Evolutionary conservation across 2,888 invertebrate genomes (phyloP).

Genomic region (Caenorhabditis imperialis): DNA sequence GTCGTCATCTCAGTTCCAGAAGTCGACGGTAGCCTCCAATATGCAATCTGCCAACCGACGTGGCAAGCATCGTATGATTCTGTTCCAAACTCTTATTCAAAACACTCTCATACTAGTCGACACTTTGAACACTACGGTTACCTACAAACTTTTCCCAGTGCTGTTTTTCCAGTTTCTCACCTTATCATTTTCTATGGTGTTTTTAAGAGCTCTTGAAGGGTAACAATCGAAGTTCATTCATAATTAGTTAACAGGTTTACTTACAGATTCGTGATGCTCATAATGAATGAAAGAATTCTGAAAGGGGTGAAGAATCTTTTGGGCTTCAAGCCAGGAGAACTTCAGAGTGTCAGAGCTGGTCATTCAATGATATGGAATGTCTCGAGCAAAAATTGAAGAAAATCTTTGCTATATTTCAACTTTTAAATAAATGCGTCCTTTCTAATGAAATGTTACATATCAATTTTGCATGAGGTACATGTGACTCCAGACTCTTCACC

Average conservation of each 20-base stretch:
- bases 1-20: conserved; percentile 29
- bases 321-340: conserved; percentile 4
- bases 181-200: conserved; percentile 42
- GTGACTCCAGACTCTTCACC: too few relatives aligned
- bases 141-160: conserved; percentile 29
- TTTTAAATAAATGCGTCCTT: too few relatives aligned
- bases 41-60: conserved; percentile 11
- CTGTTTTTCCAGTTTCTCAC: conserved; percentile 38
- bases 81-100: conserved; percentile 39
- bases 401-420: too few relatives aligned
- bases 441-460: too few relatives aligned
- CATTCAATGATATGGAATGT: conserved; percentile 32
- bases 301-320: conserved; percentile 13
- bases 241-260: too few relatives aligned
- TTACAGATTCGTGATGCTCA: conserved; percentile 42
- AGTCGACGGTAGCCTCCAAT: conserved; percentile 6
- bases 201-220: conserved; percentile 37
- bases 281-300: conserved; percentile 29
- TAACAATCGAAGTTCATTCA: not conserved
- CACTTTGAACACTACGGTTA: conserved; percentile 37
- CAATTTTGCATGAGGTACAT: too few relatives aligned
- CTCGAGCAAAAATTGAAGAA: too few relatives aligned
- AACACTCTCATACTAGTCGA: conserved; percentile 28
- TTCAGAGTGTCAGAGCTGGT: conserved; percentile 16
- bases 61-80: conserved; percentile 19